These are phyloP conservation scores for Athene cunicularia DNA, from an alignment of 2,113 vertebrate genomes.

Conservation along the genomic window DNA sequence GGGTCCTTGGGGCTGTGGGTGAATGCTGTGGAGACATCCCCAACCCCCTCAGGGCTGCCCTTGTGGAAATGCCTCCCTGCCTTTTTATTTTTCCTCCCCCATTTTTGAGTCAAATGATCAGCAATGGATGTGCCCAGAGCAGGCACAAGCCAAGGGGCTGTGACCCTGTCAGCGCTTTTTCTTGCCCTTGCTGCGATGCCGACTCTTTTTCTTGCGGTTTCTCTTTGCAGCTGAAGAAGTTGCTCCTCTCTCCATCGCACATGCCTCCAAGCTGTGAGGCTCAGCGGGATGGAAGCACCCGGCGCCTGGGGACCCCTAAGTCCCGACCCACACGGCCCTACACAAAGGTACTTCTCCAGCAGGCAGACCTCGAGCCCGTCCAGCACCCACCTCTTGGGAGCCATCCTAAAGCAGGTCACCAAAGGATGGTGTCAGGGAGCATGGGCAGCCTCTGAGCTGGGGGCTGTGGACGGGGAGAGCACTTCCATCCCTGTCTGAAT, in stretches of 20 bases:
- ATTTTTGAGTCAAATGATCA: not conserved
- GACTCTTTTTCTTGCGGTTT: slow-evolving; percentile 51
- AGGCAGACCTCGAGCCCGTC: fast-evolving
- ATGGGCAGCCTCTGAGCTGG: not conserved
- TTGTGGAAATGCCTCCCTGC: not conserved
- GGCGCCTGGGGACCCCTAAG: slow-evolving; percentile 80
- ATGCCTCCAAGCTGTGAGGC: slow-evolving; percentile 77
- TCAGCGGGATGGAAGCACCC: slow-evolving; percentile 81
- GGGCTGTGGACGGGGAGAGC: not conserved
- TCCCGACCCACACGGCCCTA: slow-evolving; percentile 79
- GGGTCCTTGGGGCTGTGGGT: not conserved
- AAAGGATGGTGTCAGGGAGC: fast-evolving
- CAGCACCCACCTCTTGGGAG: not conserved
- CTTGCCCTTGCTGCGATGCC: not conserved
- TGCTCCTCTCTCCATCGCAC: slow-evolving; percentile 90
- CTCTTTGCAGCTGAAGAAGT: slow-evolving; percentile 86
- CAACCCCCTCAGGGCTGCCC: not conserved
- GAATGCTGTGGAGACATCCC: not conserved
- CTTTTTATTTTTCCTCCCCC: not conserved
- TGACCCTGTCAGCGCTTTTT: fast-evolving
- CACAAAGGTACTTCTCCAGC: slow-evolving; percentile 80
- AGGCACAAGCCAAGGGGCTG: not conserved
- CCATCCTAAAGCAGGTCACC: not conserved
- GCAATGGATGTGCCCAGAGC: not conserved
- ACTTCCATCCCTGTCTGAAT: fast-evolving